phyloP scores from a whole-genome alignment of 2,888 invertebrate species.

The Linhomoeus sp. region DNA sequence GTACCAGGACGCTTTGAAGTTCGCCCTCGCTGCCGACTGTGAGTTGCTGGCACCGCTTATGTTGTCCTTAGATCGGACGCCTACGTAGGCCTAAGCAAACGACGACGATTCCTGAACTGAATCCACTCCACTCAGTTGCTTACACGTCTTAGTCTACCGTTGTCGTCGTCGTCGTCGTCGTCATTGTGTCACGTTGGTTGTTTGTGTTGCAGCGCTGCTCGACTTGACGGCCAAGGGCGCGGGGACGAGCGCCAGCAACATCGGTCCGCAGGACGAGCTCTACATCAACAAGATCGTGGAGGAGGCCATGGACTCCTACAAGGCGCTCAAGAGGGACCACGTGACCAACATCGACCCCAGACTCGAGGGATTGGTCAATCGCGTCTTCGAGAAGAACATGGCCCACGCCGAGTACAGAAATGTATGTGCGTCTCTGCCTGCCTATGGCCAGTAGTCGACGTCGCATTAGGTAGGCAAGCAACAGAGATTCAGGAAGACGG shows the following conservation, averaged over 20 bases:
- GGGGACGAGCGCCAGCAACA: slow-evolving; percentile 30
- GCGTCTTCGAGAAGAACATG: slow-evolving; percentile 88
- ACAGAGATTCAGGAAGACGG: neutral
- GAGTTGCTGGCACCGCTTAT: neutral
- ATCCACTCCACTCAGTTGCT: too few species aligned
- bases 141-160: too few species aligned
- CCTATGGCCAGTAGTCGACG: too few species aligned
- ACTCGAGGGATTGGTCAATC: slow-evolving; percentile 76
- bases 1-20: slow-evolving; percentile 82
- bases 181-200: too few species aligned
- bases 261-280: neutral
- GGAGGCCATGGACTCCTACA: neutral
- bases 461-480: neutral
- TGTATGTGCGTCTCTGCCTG: slow-evolving; percentile 13
- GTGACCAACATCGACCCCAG: slow-evolving; percentile 29
- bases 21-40: slow-evolving; percentile 69
- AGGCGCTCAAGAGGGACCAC: neutral
- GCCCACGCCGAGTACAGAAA: slow-evolving; percentile 84
- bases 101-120: too few species aligned
- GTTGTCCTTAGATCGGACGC: too few species aligned
- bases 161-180: too few species aligned
- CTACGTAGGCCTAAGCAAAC: too few species aligned
- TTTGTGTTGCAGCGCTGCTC: slow-evolving; percentile 54
- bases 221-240: slow-evolving; percentile 78
- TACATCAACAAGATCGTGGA: neutral